Percentiles rank a stretch among this genome's conserved stretches.
Evolutionary conservation across 2,888 invertebrate species (phyloP).

Genomic region (Phaonia tiefii): DNA sequence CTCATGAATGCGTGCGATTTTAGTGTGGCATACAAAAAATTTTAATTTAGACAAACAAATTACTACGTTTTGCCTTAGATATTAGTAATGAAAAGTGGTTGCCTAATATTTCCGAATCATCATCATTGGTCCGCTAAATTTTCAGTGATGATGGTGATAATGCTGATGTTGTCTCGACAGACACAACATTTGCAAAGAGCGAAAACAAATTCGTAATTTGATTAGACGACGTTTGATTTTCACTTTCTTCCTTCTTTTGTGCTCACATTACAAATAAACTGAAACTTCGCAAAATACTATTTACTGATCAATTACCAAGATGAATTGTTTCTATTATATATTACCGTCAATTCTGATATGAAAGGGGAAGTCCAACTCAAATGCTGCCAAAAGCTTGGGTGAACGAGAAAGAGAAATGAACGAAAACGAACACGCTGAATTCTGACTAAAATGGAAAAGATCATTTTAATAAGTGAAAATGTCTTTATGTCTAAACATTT

Average conservation of each 20-base stretch:
- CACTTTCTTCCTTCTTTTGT: neutral
- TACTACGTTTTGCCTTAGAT: slow-evolving; percentile 14
- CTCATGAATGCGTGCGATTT: slow-evolving; percentile 19
- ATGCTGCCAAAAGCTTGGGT: too few relatives aligned
- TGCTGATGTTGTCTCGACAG: too few relatives aligned
- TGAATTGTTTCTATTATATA: slow-evolving; percentile 32
- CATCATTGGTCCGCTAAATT: too few relatives aligned
- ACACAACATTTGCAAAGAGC: neutral
- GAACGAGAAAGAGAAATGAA: neutral
- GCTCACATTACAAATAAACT: slow-evolving; percentile 8
- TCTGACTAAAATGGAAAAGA: slow-evolving; percentile 65
- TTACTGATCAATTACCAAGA: neutral
- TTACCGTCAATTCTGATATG: slow-evolving; percentile 9
- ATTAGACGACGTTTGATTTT: slow-evolving; percentile 13
- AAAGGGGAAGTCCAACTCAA: neutral
- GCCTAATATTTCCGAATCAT: slow-evolving; percentile 28
- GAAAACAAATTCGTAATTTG: slow-evolving; percentile 14
- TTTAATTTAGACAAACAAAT: slow-evolving; percentile 15
- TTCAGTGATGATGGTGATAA: too few relatives aligned
- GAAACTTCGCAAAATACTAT: neutral
- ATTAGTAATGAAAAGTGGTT: neutral
- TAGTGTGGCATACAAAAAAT: slow-evolving; percentile 20
- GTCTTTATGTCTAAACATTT: slow-evolving; percentile 63
- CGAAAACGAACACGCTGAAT: slow-evolving; percentile 39
- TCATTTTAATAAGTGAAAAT: slow-evolving; percentile 70